Conservation (phyloP, 2,888 invertebrate genomes). For the Nowickia ferox region DNA sequence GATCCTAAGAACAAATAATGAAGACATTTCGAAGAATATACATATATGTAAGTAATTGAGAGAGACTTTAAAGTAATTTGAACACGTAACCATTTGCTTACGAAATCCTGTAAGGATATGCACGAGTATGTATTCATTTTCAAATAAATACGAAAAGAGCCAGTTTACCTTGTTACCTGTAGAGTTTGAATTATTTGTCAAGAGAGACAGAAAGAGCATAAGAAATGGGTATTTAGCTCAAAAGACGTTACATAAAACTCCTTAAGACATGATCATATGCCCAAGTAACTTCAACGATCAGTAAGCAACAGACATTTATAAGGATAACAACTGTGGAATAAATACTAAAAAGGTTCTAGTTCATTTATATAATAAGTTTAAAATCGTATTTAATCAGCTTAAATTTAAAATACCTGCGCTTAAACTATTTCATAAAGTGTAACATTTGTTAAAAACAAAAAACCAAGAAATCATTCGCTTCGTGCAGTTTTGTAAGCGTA, state of each 20-base stretch:
- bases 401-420: background rate
- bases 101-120: background rate
- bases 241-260: slow-evolving; percentile 11
- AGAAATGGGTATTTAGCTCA: background rate
- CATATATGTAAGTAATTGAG: slow-evolving; percentile 44
- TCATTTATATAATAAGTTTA: background rate
- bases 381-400: background rate
- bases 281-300: slow-evolving; percentile 39
- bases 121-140: background rate
- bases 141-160: background rate
- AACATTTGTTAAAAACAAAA: slow-evolving; percentile 46
- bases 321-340: slow-evolving; percentile 39
- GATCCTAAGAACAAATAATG: slow-evolving; percentile 30
- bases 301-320: slow-evolving; percentile 41
- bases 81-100: slow-evolving; percentile 2
- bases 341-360: too few species aligned
- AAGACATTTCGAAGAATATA: slow-evolving; percentile 38
- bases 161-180: slow-evolving; percentile 41
- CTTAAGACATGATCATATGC: slow-evolving; percentile 54
- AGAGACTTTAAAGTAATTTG: slow-evolving; percentile 37
- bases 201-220: slow-evolving; percentile 11
- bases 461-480: background rate
- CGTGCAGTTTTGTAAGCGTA: slow-evolving; percentile 55
- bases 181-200: slow-evolving; percentile 7
- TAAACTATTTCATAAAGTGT: slow-evolving; percentile 13